Evolutionary conservation across 2,113 vertebrate genomes (phyloP).

Genomic region (Epinephelus fuscoguttatus): DNA sequence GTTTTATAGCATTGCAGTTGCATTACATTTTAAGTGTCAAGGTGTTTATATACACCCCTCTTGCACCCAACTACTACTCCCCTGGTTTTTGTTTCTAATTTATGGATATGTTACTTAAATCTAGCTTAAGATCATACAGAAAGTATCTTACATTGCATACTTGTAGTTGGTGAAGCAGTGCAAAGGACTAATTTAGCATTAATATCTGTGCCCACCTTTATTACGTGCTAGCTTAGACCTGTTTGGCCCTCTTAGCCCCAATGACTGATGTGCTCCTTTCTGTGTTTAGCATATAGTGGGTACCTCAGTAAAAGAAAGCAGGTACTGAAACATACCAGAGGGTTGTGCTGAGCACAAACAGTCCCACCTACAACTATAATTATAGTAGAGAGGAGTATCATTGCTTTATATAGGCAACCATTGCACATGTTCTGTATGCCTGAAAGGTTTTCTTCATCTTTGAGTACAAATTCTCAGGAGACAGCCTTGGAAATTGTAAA

Average conservation of each 20-base stretch:
- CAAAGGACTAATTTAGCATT: not conserved
- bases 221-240: not conserved
- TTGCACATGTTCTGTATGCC: slow-evolving; percentile 21
- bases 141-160: not conserved
- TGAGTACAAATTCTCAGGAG: slow-evolving; percentile 20
- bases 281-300: not conserved
- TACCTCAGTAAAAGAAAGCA: not conserved
- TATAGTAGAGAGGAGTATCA: slow-evolving; percentile 17
- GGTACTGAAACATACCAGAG: not conserved
- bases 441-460: slow-evolving; percentile 37
- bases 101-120: not conserved
- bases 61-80: not conserved
- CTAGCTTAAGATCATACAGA: not conserved
- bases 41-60: not conserved
- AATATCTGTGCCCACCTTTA: not conserved
- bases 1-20: not conserved
- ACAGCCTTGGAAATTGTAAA: slow-evolving; percentile 2
- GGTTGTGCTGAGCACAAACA: slow-evolving; percentile 8
- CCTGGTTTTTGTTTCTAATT: not conserved
- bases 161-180: too few relatives aligned
- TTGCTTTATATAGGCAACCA: slow-evolving; percentile 20
- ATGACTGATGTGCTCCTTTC: not conserved
- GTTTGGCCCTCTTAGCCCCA: not conserved
- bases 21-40: not conserved
- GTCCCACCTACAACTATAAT: slow-evolving; percentile 13